Evolutionary conservation across 2,888 invertebrate species (phyloP).

Genomic region (Pseudococcus viburni): DNA sequence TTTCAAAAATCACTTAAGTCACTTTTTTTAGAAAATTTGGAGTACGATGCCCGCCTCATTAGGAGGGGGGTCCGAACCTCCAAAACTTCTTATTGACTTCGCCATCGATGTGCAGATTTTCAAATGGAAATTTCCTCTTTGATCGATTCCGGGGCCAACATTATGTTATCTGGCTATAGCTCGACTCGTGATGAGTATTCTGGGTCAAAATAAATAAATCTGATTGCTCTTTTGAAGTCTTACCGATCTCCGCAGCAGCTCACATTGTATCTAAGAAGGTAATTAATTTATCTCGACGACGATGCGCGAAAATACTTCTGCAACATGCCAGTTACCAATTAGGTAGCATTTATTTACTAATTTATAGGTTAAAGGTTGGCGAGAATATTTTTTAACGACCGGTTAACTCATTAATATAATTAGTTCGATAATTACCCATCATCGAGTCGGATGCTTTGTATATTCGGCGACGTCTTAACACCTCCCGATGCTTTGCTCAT

Average conservation of each 20-base stretch:
- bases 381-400: slow-evolving; percentile 19
- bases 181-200: background rate
- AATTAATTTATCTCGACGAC: slow-evolving; percentile 23
- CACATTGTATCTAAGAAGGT: background rate
- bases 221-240: background rate
- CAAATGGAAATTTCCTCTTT: background rate
- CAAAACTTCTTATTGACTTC: too few relatives aligned
- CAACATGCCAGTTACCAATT: background rate
- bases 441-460: background rate
- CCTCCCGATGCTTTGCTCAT: too few relatives aligned
- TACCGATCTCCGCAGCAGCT: background rate
- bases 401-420: background rate
- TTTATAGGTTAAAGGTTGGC: slow-evolving; percentile 33
- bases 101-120: background rate
- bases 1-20: too few relatives aligned
- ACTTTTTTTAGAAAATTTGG: too few relatives aligned
- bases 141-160: too few relatives aligned
- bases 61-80: too few relatives aligned
- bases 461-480: background rate
- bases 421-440: background rate
- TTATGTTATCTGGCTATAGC: background rate
- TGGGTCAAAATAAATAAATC: background rate
- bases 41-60: too few relatives aligned
- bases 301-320: background rate
- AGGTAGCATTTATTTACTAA: slow-evolving; percentile 28